These are phyloP conservation scores for Halyomorpha halys DNA, from an alignment of 1,140 invertebrate species.

Conservation along the genomic window DNA sequence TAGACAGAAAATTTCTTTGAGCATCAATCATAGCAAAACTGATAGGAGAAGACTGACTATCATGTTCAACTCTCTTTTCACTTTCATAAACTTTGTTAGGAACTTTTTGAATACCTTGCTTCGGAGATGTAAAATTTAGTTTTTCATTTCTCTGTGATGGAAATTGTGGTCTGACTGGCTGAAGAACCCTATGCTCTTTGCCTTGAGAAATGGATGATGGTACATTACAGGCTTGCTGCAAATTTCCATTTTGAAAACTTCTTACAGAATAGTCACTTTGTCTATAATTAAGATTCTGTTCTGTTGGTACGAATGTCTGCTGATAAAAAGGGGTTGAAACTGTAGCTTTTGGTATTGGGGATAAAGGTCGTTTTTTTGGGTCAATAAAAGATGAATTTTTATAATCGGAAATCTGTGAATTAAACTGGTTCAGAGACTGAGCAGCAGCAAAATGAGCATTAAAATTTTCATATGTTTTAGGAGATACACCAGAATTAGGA, in stretches of 20 bases:
- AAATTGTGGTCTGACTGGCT: constrained; percentile 33
- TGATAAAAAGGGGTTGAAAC: constrained; percentile 16
- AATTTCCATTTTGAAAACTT: background rate
- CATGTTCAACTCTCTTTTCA: constrained; percentile 42
- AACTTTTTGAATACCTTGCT: constrained; percentile 36
- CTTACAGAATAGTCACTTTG: constrained; percentile 1
- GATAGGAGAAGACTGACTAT: constrained; percentile 58
- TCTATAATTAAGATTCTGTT: background rate
- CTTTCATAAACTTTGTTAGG: constrained; percentile 48
- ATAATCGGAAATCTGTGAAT: constrained; percentile 36
- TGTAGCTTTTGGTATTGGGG: constrained; percentile 21
- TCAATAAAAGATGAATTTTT: constrained; percentile 24
- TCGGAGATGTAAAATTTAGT: constrained; percentile 34
- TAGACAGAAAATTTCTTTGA: constrained; percentile 32
- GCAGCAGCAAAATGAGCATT: constrained; percentile 50
- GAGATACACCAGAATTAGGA: constrained; percentile 32
- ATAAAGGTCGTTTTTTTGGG: constrained; percentile 38
- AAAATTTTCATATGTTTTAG: constrained; percentile 51
- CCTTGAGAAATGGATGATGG: background rate
- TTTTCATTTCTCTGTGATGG: constrained; percentile 23
- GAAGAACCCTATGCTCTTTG: constrained; percentile 46
- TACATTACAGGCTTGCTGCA: constrained; percentile 1
- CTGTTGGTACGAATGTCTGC: constrained; percentile 6
- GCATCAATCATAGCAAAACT: constrained; percentile 64
- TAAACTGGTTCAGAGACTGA: constrained; percentile 51